Conservation (phyloP, 2,113 vertebrate genomes). For the Albula glossodonta region DNA sequence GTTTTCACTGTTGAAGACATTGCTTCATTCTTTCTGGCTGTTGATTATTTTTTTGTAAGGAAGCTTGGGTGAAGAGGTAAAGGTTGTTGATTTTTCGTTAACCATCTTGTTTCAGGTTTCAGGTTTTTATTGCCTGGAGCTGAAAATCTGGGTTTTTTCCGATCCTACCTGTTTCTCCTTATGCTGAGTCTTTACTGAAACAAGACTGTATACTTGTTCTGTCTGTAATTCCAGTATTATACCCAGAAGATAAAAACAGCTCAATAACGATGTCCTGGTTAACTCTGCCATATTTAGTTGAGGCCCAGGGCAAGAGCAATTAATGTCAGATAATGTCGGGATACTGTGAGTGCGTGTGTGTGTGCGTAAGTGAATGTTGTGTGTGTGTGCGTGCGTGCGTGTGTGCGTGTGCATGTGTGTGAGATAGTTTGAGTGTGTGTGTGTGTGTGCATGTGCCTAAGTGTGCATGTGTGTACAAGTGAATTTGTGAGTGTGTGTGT, state of each 20-base stretch:
- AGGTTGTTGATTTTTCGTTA: no score
- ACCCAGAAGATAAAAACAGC: neutral
- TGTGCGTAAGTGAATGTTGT: no score
- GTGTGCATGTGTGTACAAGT: neutral
- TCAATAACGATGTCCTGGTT: no score
- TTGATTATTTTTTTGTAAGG: neutral
- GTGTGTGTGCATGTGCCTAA: slow-evolving; percentile 1
- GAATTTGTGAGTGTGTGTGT: neutral
- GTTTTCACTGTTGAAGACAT: neutral
- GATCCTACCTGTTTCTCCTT: neutral
- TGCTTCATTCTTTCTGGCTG: neutral
- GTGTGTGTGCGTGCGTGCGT: no score
- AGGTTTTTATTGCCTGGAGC: no score
- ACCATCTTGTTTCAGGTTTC: no score
- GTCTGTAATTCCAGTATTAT: neutral
- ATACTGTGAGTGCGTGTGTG: no score
- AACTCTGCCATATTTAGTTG: no score
- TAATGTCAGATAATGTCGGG: no score
- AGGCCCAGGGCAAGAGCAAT: no score
- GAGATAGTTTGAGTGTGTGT: neutral
- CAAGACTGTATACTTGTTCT: neutral
- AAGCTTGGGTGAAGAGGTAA: no score
- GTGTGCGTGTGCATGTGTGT: neutral
- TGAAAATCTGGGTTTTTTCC: neutral
- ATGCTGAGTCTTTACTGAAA: neutral